Base-by-base conservation (phyloP, 2,888 invertebrate species). In the Perizoma flavofasciatum region DNA sequence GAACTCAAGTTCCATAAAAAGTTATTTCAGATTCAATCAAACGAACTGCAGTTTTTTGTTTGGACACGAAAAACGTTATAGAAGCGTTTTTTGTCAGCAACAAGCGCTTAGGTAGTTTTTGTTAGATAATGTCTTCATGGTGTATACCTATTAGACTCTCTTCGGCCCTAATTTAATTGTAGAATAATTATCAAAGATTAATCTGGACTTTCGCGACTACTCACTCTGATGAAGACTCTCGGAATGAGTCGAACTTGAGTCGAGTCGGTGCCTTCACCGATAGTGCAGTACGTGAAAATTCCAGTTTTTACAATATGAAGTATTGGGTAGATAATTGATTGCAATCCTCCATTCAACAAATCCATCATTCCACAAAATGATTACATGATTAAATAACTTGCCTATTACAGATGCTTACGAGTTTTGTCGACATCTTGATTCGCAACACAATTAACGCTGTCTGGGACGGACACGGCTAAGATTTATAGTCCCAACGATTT, bases 341-440 rank as follows among this genome's bases (percentile, higher is more conserved):
- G 1, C 22, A 22, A 22, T 22, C 22, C 22, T 57, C 57, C 50
- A 59, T 59, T 59, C 40, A 52, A 46, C 47, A 41, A 57, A 58
- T 59, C 45, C 49, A 44, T 49, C 49, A 57, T 51, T 55, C 49
- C 65, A 67, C 71, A 69, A 69, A 44, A 51, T 47, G 48, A 48
- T 50, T 50, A n/a, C 44, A 59, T 44, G 77, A 74, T 76, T 78
- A 78, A 79, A 77, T 76, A 76, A 72, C 62, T 63, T 34, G 48
- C 63, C 72, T 72, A 73, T 79, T 76, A 74, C 70, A 63, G 63
- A 68, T 61, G 63, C 52, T 47, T 51, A 51, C 59, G 7, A 37
- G 55, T 55, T 55, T 63, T 22, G 67, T 63, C 59, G 75, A 80
- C 73, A 71, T 74, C 75, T 79, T 78, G 74, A 81, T 79, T 73